Base-by-base conservation (phyloP, 2,888 invertebrate genomes). In the Auanema sp. region DNA sequence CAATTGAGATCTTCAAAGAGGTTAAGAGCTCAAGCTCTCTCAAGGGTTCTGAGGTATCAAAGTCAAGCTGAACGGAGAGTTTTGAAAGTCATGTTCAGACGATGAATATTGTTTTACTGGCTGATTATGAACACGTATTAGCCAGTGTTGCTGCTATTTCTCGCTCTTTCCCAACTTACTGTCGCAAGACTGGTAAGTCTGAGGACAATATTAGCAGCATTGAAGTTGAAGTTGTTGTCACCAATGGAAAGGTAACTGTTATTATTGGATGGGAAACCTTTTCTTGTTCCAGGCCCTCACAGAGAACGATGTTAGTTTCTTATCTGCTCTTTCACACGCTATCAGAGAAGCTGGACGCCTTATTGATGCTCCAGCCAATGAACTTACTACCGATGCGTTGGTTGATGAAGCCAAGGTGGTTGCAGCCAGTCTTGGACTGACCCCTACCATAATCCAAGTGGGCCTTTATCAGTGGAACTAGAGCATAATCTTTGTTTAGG, bases 301-400 rank as follows among this genome's bases (percentile, higher is more conserved):
- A 18, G 61, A 65, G 3, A 60, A 74, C 2, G 86, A 86, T 65
- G 63, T 85, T 0, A 64, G 76, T 18, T 84, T 84, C 72, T 68
- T 86, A 23, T 71, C 71, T 21, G 75, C 78, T 24, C 72, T 83
- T 5, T 84, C 84, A 6, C 78, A 84, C 40, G 83, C 84, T n/a
- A 82, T 92, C 14, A 87, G 92, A 5, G 86, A 91, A 25, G 89
- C 92, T 0, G 92, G 92, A 0, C 88, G 89, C 73, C 90, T 93
- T 74, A 91, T 92, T 0, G 93, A 93, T 84, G 90, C 89, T 14
- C 93, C 93, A 0, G 90, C 91, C 83, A 91, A 90, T 80, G 89
- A 91, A 75, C 91, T 93, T 91, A 89, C 90, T 33, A 72, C 79
- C 2, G 89, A 90, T 81, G 87, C 88, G 68, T 91, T 93, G 79